These are phyloP conservation scores for Tetraodon nigroviridis DNA, from an alignment of 2,113 vertebrate species.

Conservation along the genomic window DNA sequence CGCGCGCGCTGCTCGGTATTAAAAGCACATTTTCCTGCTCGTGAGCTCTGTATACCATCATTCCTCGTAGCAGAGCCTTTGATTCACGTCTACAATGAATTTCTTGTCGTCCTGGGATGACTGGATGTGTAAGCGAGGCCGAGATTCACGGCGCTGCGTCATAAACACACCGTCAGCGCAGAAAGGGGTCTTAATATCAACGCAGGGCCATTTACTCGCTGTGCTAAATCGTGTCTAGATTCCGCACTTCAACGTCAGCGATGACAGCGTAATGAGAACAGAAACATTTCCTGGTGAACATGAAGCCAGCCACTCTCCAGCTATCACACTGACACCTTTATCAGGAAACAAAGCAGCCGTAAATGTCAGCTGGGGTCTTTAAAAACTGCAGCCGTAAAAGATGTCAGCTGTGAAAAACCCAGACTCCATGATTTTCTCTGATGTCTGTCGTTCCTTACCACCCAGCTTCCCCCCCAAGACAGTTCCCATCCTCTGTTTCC, in stretches of 20 bases:
- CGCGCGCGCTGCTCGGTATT: constrained; percentile 43
- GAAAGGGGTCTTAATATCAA: too few relatives aligned
- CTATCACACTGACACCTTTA: not conserved
- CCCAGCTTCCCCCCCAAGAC: constrained; percentile 6
- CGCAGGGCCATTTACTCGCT: too few relatives aligned
- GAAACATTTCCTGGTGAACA: constrained; percentile 20
- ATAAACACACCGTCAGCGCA: too few relatives aligned
- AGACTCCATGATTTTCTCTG: constrained; percentile 20
- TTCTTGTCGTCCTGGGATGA: too few relatives aligned
- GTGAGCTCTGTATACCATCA: constrained; percentile 44
- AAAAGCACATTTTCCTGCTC: constrained; percentile 60
- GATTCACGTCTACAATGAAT: constrained; percentile 17
- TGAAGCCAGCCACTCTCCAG: too few relatives aligned
- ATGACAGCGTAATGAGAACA: constrained; percentile 26
- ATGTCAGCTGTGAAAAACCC: constrained; percentile 19
- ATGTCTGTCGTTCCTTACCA: constrained; percentile 29
- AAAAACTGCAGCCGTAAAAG: constrained; percentile 7
- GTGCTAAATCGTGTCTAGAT: too few relatives aligned
- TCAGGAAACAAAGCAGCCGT: not conserved
- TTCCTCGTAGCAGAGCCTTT: constrained; percentile 25
- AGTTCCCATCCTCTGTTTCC: constrained; percentile 47
- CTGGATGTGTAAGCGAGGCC: not conserved
- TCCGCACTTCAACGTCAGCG: constrained; percentile 7
- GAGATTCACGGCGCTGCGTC: not conserved
- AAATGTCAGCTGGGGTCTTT: constrained; percentile 4